Evolutionary conservation across 2,888 invertebrate species (phyloP), one percentile per base, ranked within the genome.

Genomic region (Anthophora plumipes): DNA sequence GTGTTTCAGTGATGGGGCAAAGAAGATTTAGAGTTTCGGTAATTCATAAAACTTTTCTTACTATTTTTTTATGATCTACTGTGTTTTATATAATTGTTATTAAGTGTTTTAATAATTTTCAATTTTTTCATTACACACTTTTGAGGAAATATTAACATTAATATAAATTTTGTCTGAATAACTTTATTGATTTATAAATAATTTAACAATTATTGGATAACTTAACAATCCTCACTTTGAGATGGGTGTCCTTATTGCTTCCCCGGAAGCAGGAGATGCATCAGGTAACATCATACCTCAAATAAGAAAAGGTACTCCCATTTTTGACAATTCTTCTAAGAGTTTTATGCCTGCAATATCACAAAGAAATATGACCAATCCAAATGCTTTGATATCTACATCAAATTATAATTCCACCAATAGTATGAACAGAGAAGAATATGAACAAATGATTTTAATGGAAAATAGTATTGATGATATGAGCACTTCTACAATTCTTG

Each of bases 11-110:
- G 59, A 85, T 86, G 83, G 87, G 84, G 17, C 83, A 78, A 43
- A 84, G 84, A 67, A 83, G 72, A 72, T 61, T 84, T 54, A 71
- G 80, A 61, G 84, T 85, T 61, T 82, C 81, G 80, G 88, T 86
- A 86, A 87, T 77, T 84, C 75, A 71, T 68, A 37, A 39, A 22
- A 60, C 39, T 55, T 11, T 52, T 37, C 66, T 61, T 43, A 43
- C 46, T 63, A 31, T 37, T n/a, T 12, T 43, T 57, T 57, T 12
- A 3, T 25, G 17, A 66, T 3, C 3, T 25, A 20, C 3, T 57
- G 25, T 43, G 41, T n/a, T 43, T 55, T 14, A 0, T 31, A 9
- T 25, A 17, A n/a, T 43, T n/a, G 31, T 31, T 54, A 12, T 43
- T 41, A 60, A 60, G 9, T 4, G 8, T 14, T 43, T n/a, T 31